Percentiles rank a stretch among this genome's conserved stretches.
Evolutionary conservation across 1,140 invertebrate genomes (phyloP).

Genomic region (Metopolophium dirhodum): DNA sequence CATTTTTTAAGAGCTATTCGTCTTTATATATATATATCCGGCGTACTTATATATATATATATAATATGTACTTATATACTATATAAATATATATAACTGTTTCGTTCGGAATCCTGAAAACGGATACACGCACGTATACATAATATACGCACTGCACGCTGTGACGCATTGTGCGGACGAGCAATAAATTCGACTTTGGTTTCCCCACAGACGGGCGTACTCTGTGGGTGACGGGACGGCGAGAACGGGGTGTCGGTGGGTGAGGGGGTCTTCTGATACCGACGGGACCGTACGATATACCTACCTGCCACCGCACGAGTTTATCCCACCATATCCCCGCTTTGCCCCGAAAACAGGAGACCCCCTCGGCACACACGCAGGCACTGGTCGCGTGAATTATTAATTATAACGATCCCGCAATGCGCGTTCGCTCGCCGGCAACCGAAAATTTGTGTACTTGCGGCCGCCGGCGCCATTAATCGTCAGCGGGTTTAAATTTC

Average conservation of each 20-base stretch:
- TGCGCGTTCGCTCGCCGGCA: not conserved
- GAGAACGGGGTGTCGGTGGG: not conserved
- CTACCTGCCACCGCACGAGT: constrained; percentile 1
- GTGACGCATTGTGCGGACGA: constrained; percentile 13
- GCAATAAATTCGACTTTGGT: constrained; percentile 44
- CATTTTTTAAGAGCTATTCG: not conserved
- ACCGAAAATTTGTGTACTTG: constrained; percentile 39
- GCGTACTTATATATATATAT: not conserved
- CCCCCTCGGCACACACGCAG: not conserved
- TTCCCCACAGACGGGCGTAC: not conserved
- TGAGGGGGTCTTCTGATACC: not conserved
- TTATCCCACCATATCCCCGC: not conserved
- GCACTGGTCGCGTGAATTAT: constrained; percentile 41
- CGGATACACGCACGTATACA: not conserved
- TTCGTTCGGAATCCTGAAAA: not conserved
- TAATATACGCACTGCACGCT: not conserved
- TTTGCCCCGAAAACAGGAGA: not conserved
- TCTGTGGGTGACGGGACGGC: not conserved
- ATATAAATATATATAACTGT: not conserved
- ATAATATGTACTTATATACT: not conserved
- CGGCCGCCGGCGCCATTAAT: constrained; percentile 39
- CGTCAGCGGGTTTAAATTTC: constrained; percentile 52
- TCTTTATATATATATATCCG: not conserved
- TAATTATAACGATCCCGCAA: constrained; percentile 46
- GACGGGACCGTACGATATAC: not conserved